These are phyloP conservation scores for Rapana venosa DNA, from an alignment of 2,888 invertebrate genomes.

Conservation along the genomic window DNA sequence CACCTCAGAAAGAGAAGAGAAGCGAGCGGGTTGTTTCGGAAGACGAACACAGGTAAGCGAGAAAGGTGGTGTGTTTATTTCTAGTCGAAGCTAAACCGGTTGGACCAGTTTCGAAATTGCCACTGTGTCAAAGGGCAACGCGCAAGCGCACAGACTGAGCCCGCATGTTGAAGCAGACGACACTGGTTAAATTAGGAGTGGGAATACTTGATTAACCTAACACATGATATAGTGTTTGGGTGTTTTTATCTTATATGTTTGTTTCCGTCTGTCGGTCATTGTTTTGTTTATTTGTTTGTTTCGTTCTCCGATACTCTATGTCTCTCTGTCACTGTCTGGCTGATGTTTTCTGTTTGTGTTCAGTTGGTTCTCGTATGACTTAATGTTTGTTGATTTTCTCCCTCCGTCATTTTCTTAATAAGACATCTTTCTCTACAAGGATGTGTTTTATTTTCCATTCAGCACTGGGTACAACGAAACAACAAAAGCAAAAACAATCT, in stretches of 20 bases:
- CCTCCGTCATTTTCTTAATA: no score
- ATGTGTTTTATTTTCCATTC: no score
- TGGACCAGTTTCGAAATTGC: background rate
- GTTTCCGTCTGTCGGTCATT: background rate
- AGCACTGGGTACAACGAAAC: no score
- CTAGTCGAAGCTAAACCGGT: slow-evolving; percentile 94
- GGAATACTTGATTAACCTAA: background rate
- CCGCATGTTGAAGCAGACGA: slow-evolving; percentile 15
- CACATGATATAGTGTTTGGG: background rate
- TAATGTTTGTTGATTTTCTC: no score
- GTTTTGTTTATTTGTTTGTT: background rate
- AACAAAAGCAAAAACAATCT: no score
- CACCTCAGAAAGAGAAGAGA: no score
- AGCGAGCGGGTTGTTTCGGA: background rate
- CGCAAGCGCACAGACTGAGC: slow-evolving; percentile 9
- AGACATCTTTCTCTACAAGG: no score
- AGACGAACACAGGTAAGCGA: slow-evolving; percentile 18
- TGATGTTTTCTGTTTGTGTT: no score
- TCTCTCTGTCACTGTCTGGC: slow-evolving; percentile 5
- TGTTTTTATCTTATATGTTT: background rate
- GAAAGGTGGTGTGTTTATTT: slow-evolving; percentile 95
- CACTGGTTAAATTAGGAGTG: background rate
- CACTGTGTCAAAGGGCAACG: slow-evolving; percentile 22
- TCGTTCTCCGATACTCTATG: background rate
- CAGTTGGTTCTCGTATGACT: no score